Percentiles rank a stretch among this genome's conserved stretches.
Evolutionary conservation across 2,888 invertebrate genomes (phyloP).

Genomic region (Aleiodes leptofemur): DNA sequence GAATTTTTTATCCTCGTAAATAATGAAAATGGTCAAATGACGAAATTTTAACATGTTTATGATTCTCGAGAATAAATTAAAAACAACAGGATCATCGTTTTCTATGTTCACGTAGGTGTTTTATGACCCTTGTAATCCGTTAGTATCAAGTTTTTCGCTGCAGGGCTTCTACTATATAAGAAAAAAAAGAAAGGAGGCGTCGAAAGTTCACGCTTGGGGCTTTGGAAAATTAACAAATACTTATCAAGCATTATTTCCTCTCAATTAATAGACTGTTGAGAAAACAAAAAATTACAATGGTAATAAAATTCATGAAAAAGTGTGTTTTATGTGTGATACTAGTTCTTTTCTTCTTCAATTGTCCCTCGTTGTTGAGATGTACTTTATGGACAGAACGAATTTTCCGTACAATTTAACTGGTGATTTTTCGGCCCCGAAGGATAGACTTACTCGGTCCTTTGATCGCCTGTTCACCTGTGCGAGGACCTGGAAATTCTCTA

Average conservation of each 20-base stretch:
- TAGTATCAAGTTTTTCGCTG: conserved; percentile 24
- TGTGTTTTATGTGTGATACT: conserved; percentile 7
- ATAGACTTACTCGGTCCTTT: conserved; percentile 32
- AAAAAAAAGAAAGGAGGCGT: conserved; percentile 14
- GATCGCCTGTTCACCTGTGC: conserved; percentile 9
- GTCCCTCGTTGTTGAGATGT: not conserved
- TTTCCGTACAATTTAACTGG: conserved; percentile 27
- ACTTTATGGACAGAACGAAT: conserved; percentile 25
- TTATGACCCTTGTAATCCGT: conserved; percentile 24
- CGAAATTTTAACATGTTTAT: no score
- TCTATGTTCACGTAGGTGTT: conserved; percentile 29
- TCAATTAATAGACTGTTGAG: not conserved
- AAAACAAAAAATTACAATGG: not conserved
- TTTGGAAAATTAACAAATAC: not conserved
- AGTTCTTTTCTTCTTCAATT: not conserved
- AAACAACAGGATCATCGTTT: no score
- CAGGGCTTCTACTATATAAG: conserved; percentile 10
- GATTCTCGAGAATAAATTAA: no score
- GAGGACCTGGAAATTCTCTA: conserved; percentile 21
- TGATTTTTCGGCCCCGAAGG: conserved; percentile 9
- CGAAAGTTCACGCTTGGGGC: conserved; percentile 20
- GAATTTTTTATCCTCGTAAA: conserved; percentile 10
- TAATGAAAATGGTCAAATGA: conserved; percentile 4
- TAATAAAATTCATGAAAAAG: not conserved
- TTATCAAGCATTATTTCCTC: not conserved